Conservation (phyloP, 2,888 invertebrate genomes). For the Ephialtes manifestator region DNA sequence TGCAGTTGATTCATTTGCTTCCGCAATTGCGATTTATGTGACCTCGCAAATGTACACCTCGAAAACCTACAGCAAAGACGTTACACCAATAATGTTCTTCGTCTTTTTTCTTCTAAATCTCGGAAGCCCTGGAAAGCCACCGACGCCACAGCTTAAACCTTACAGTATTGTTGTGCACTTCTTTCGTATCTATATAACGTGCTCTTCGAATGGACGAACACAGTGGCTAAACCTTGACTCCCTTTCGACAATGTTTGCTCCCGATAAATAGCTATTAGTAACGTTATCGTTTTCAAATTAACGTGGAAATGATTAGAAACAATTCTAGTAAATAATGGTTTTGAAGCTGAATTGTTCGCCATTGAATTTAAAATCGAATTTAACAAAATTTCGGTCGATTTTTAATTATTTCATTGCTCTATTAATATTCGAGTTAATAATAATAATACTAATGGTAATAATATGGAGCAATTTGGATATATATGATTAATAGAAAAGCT, state of each 20-base stretch:
- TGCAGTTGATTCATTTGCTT: conserved; percentile 21
- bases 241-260: not conserved
- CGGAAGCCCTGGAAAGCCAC: conserved; percentile 37
- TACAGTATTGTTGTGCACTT: not conserved
- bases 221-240: not conserved
- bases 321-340: not conserved
- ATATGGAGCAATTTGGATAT: no score
- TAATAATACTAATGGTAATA: no score
- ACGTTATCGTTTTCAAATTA: not conserved
- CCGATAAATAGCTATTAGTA: not conserved
- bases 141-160: conserved; percentile 39
- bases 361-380: no score
- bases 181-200: not conserved
- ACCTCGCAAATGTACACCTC: not conserved
- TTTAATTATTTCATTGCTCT: no score
- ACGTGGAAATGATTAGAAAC: not conserved
- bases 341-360: not conserved
- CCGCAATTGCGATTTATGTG: not conserved
- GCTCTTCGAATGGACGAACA: not conserved
- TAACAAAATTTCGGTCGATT: no score
- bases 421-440: no score
- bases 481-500: no score
- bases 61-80: conserved; percentile 17
- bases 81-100: not conserved
- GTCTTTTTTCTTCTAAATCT: conserved; percentile 25